phyloP scores from a whole-genome alignment of 2,888 invertebrate genomes.

The Catocala nupta region DNA sequence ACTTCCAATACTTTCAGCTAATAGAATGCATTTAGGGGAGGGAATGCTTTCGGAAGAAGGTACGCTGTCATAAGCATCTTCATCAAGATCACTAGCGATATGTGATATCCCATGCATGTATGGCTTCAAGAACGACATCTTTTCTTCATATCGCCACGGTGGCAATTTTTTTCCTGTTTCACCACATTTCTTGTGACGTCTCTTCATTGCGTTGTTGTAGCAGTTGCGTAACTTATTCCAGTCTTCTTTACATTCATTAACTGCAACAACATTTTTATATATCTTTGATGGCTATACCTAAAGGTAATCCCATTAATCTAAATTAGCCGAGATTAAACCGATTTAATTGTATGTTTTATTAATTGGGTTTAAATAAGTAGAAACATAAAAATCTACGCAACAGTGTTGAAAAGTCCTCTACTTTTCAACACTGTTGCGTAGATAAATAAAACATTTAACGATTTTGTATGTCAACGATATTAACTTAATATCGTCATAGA shows the following conservation, averaged over 20 bases:
- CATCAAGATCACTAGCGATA: constrained; percentile 26
- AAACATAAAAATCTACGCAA: too few species aligned
- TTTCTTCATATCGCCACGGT: constrained; percentile 49
- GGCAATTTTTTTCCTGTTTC: constrained; percentile 5
- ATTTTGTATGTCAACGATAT: too few species aligned
- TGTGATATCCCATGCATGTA: constrained; percentile 30
- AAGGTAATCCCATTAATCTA: too few species aligned
- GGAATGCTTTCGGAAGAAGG: neutral
- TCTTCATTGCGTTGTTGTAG: constrained; percentile 37
- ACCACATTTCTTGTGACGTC: constrained; percentile 21
- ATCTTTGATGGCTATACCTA: too few species aligned
- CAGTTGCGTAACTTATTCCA: constrained; percentile 44
- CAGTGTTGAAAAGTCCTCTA: too few species aligned
- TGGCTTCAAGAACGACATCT: constrained; percentile 43
- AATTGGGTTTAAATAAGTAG: too few species aligned
- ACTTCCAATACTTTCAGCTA: neutral
- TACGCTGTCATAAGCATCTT: neutral
- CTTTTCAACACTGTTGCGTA: too few species aligned
- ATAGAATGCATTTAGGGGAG: constrained; percentile 4
- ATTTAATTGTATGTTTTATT: too few species aligned
- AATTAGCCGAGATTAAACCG: too few species aligned
- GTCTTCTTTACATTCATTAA: constrained; percentile 35
- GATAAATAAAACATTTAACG: too few species aligned
- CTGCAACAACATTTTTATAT: constrained; percentile 23
- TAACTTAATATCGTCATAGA: too few species aligned